A percentile compares a stretch with the other conserved stretches of the same genome.
These are phyloP conservation scores for Lagodon rhomboides DNA, from an alignment of 2,797 vertebrate genomes.

Conservation along the genomic window DNA sequence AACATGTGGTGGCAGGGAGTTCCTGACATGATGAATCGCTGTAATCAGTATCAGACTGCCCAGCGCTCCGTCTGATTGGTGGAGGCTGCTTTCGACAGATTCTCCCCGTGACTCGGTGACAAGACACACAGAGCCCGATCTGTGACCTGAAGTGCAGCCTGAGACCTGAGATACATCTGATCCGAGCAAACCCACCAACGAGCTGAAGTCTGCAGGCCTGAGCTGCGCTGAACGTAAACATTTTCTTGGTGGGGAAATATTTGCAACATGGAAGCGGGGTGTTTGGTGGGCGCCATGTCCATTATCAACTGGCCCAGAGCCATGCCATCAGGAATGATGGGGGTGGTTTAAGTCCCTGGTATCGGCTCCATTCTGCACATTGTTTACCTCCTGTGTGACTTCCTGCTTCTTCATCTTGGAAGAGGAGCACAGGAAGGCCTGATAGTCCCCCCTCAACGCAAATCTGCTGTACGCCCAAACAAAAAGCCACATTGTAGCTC, in stretches of 20 bases:
- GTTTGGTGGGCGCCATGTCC: conserved; percentile 63
- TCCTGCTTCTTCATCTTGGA: conserved; percentile 88
- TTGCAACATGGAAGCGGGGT: conserved; percentile 48
- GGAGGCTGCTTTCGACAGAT: conserved; percentile 64
- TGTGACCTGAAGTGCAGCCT: conserved; percentile 57
- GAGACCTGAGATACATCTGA: conserved; percentile 22
- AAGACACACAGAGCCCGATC: conserved; percentile 56
- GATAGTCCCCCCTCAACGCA: conserved; percentile 70
- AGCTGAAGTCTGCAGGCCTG: conserved; percentile 27
- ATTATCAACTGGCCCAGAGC: conserved; percentile 78
- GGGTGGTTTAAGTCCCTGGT: conserved; percentile 75
- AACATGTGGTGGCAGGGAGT: conserved; percentile 82
- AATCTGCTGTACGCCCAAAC: conserved; percentile 65
- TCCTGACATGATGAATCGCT: conserved; percentile 81
- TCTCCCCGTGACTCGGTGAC: conserved; percentile 51
- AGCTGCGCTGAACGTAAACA: conserved; percentile 53
- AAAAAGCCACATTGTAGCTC: conserved; percentile 85
- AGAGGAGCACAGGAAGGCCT: conserved; percentile 84
- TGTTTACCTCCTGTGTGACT: conserved; percentile 85
- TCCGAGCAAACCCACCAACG: conserved; percentile 21
- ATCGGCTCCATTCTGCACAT: conserved; percentile 80
- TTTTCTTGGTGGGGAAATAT: conserved; percentile 45
- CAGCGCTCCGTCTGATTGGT: conserved; percentile 58
- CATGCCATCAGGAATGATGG: conserved; percentile 83
- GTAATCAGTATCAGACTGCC: conserved; percentile 77